phyloP scores from a whole-genome alignment of 2,113 vertebrate species.

The Sinocyclocheilus rhinocerous region DNA sequence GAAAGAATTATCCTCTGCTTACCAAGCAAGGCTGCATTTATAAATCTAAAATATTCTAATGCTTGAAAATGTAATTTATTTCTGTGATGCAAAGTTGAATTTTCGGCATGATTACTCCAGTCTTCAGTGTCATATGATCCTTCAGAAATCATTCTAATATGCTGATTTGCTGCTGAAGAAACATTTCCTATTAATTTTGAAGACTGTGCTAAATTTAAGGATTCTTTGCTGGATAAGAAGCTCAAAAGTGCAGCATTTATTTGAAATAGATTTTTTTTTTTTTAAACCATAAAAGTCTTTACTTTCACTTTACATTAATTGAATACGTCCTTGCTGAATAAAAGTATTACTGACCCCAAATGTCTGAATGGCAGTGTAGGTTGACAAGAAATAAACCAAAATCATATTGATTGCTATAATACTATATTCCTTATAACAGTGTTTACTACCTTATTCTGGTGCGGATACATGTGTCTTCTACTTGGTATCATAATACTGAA shows the following conservation, averaged over 20 bases:
- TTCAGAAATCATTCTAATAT: neutral
- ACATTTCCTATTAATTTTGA: too few species aligned
- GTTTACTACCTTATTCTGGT: neutral
- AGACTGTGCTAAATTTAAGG: too few species aligned
- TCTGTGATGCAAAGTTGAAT: neutral
- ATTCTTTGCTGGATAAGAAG: too few species aligned
- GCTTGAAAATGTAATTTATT: neutral
- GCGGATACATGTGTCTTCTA: neutral
- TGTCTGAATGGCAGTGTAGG: neutral
- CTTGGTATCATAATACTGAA: neutral
- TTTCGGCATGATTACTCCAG: neutral
- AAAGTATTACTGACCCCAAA: neutral
- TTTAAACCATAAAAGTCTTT: too few species aligned
- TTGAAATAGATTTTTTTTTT: too few species aligned
- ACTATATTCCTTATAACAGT: neutral
- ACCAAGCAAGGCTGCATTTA: neutral
- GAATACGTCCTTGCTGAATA: neutral
- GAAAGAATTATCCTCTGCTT: neutral
- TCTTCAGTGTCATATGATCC: neutral
- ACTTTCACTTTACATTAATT: neutral
- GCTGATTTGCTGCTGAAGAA: too few species aligned
- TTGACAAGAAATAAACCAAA: neutral
- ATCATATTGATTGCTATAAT: neutral
- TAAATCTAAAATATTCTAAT: too few species aligned
- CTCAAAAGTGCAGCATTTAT: too few species aligned